Conservation (phyloP, 2,797 vertebrate species). For the Avahi laniger region DNA sequence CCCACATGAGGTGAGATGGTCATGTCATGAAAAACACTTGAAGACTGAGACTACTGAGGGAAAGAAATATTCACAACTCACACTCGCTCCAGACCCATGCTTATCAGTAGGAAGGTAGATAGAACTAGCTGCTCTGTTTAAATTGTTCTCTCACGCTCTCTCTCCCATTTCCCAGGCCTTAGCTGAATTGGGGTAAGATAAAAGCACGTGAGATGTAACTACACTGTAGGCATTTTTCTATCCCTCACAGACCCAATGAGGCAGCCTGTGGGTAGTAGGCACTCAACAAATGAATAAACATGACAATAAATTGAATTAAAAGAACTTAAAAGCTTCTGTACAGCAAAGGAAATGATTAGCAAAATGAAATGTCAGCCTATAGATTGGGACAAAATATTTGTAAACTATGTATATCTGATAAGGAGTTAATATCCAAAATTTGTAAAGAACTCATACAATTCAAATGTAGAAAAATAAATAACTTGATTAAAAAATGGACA, state of each 20-base stretch:
- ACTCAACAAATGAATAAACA: background rate
- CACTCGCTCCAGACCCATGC: background rate
- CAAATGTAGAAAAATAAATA: background rate
- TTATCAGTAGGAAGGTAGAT: background rate
- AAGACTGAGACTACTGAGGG: background rate
- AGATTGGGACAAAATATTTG: background rate
- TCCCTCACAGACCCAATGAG: background rate
- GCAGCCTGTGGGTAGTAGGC: background rate
- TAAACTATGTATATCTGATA: background rate
- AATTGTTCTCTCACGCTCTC: background rate
- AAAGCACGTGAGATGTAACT: background rate
- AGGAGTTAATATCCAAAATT: background rate
- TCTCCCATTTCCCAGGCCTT: background rate
- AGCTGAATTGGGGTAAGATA: background rate
- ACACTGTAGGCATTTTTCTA: background rate
- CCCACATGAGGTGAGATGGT: background rate
- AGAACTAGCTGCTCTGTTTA: background rate
- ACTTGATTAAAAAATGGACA: background rate
- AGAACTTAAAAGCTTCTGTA: background rate
- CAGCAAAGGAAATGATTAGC: background rate
- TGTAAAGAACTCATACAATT: background rate
- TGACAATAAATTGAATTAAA: background rate
- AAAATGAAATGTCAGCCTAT: background rate
- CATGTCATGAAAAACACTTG: background rate
- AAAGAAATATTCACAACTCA: background rate